A percentile compares a stretch with the other conserved stretches of the same genome.
phyloP scores from a whole-genome alignment of 1,140 invertebrate genomes.

The Conopomorpha cramerella region DNA sequence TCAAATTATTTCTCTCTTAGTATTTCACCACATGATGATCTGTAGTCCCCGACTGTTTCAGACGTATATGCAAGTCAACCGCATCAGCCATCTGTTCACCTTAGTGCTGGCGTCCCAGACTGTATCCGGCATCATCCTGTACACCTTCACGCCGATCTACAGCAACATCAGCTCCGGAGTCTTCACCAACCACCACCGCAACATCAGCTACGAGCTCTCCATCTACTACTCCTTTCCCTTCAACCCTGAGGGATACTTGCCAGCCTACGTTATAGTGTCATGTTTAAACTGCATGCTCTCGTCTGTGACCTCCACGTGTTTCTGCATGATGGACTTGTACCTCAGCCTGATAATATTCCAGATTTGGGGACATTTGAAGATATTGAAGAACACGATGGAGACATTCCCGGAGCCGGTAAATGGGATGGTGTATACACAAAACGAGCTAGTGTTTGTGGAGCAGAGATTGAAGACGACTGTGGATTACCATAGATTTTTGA shows the following conservation, averaged over 20 bases:
- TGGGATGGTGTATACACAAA: too few relatives aligned
- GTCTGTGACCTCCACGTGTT: neutral
- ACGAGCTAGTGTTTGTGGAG: too few relatives aligned
- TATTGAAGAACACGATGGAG: conserved; percentile 3
- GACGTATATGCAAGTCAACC: conserved; percentile 4
- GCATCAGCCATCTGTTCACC: conserved; percentile 3
- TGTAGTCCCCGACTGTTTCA: conserved; percentile 1
- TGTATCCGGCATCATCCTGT: conserved; percentile 3
- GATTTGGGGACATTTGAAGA: conserved; percentile 7
- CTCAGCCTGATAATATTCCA: conserved; percentile 7
- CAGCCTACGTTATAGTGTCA: conserved; percentile 2
- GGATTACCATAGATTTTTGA: too few relatives aligned
- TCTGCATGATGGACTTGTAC: conserved; percentile 3
- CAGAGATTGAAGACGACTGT: too few relatives aligned
- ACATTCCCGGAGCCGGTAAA: too few relatives aligned
- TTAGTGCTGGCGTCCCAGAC: conserved; percentile 1
- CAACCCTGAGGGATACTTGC: conserved; percentile 1
- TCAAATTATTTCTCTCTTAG: neutral
- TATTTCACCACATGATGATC: neutral
- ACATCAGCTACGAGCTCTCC: conserved; percentile 3
- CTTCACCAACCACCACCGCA: neutral
- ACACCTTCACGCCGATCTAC: conserved; percentile 4
- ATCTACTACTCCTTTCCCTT: conserved; percentile 3
- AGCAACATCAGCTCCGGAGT: conserved; percentile 2
- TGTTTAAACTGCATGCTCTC: conserved; percentile 1